phyloP scores from a whole-genome alignment of 2,888 invertebrate species.

The Cyrtodaria siliqua region DNA sequence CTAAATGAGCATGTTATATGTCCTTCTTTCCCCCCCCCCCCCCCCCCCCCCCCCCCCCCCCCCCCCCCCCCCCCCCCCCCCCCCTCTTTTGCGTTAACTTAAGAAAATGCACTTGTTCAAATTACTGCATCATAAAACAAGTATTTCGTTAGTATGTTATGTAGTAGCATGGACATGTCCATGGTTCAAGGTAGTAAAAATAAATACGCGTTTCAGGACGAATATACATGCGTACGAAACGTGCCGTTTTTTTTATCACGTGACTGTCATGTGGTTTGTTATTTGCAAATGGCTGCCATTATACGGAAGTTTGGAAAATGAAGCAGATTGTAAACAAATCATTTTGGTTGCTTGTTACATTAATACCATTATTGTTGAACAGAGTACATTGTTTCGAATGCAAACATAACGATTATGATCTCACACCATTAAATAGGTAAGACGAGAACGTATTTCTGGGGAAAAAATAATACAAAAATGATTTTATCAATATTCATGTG shows the following conservation, averaged over 20 bases:
- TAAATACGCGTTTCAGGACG: not conserved
- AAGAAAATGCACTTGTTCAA: too few relatives aligned
- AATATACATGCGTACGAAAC: constrained; percentile 8
- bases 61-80: too few relatives aligned
- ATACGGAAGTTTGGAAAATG: constrained; percentile 21
- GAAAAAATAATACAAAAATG: too few relatives aligned
- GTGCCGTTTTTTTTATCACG: constrained; percentile 30
- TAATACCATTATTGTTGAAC: not conserved
- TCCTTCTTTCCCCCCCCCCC: too few relatives aligned
- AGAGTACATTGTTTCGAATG: constrained; percentile 22
- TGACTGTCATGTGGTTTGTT: constrained; percentile 52
- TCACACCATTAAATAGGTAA: constrained; percentile 27
- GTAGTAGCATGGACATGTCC: too few relatives aligned
- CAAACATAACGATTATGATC: constrained; percentile 7
- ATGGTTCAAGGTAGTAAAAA: too few relatives aligned
- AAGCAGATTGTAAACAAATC: constrained; percentile 17
- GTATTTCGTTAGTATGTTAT: too few relatives aligned
- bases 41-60: too few relatives aligned
- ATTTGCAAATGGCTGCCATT: constrained; percentile 46
- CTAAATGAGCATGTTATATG: too few relatives aligned
- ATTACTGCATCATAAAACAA: too few relatives aligned
- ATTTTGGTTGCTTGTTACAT: not conserved
- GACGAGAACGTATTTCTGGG: not conserved
- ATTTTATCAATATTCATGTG: too few relatives aligned
- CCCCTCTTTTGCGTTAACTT: too few relatives aligned